Conservation (phyloP, 2,113 vertebrate species). For the Ahaetulla prasina region DNA sequence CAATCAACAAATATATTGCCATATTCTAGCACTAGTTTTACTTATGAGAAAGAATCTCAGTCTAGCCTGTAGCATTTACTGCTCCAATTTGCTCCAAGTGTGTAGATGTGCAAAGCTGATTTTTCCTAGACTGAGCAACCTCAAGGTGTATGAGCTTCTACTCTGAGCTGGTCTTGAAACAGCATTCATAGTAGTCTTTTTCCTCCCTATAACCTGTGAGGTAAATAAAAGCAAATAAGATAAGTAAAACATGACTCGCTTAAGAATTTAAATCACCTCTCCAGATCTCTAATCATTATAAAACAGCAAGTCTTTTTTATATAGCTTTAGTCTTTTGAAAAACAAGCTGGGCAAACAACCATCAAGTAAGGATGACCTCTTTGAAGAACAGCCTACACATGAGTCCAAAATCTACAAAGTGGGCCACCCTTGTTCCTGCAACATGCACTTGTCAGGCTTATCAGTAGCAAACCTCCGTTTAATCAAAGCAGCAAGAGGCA, state of each 20-base stretch:
- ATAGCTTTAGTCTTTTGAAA: neutral
- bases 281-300: neutral
- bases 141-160: neutral
- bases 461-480: neutral
- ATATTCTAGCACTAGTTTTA: neutral
- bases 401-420: neutral
- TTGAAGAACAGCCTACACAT: neutral
- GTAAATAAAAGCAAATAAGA: neutral
- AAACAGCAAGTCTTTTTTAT: neutral
- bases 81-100: neutral
- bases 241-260: neutral
- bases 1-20: neutral
- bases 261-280: neutral
- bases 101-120: neutral
- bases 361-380: neutral
- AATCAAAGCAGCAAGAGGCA: neutral
- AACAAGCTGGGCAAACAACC: neutral
- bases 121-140: neutral
- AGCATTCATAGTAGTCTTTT: neutral
- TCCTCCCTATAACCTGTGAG: neutral
- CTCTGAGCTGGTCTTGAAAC: neutral
- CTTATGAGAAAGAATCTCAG: neutral
- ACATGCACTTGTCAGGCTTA: accelerated
- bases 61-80: neutral
- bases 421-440: neutral